phyloP scores from a whole-genome alignment of 2,113 vertebrate genomes.

The Aegithalos caudatus region DNA sequence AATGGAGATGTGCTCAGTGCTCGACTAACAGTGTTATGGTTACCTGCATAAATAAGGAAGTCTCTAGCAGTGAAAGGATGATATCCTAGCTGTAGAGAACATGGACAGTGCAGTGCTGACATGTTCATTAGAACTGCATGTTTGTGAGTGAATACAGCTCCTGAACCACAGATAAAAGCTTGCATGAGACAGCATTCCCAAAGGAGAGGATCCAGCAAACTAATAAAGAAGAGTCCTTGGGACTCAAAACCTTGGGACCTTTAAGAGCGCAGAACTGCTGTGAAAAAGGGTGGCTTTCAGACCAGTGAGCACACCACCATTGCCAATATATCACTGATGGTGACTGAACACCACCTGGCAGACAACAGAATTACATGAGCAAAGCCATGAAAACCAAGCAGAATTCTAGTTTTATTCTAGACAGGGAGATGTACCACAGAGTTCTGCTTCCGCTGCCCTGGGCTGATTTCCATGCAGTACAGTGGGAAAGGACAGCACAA shows the following conservation, averaged over 20 bases:
- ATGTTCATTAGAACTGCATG: background rate
- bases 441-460: background rate
- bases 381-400: background rate
- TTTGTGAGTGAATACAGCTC: background rate
- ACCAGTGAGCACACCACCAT: background rate
- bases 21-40: accelerated
- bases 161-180: background rate
- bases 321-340: background rate
- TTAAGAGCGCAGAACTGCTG: background rate
- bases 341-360: background rate
- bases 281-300: background rate
- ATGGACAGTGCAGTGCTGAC: background rate
- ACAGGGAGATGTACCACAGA: background rate
- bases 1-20: background rate
- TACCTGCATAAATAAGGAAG: background rate
- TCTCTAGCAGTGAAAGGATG: background rate
- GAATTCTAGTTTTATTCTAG: background rate
- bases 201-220: background rate
- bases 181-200: background rate
- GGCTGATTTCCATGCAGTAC: background rate
- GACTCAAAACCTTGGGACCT: background rate
- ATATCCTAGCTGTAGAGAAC: background rate
- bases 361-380: background rate
- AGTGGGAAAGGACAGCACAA: background rate
- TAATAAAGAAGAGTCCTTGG: background rate